Base-by-base conservation (phyloP, 2,888 invertebrate species). In the Halictus quadricinctus region DNA sequence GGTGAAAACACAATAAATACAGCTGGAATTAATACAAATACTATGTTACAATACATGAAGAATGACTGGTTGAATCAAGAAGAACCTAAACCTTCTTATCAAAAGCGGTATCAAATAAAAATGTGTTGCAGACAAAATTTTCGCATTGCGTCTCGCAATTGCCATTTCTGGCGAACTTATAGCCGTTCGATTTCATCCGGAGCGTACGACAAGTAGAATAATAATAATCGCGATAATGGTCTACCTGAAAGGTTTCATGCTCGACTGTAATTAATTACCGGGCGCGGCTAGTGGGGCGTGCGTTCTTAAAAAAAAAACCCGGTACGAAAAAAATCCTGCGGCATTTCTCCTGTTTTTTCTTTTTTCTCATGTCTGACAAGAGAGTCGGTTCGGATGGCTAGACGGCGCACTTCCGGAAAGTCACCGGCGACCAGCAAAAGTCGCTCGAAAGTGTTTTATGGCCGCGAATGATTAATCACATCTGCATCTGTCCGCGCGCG, bases 241-340 rank as follows among this genome's bases (percentile, higher is more conserved):
- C 50, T 25, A 41, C 58, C 12, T n/a, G 75, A 77, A 83, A 64
- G 58, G 77, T 84, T 84, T 77, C 84, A 85, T 85, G 85, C 58
- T 48, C 64, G 58, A n/a, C 72, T n/a, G 54, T 85, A 84, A 85
- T 85, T 85, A 85, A 85, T 85, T 84, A 84, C 60, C 36, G 36
- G 69, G 69, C 70, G 29, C 41, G 48, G 41, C 48, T 69, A 72
- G 75, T 46, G 74, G 43, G 54, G 13, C 70, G 60, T n/a, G 48
- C 64, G n/a, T 36, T 75, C 74, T 74, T 60, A 80, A 74, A 12
- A 58, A n/a, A 12, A 58, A n/a, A n/a, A 12, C 58, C 15, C 72
- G 64, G 72, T 66, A 77, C 43, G 25, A 41, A 58, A 70, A 76
- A 83, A 79, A 74, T 83, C 36, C 25, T 21, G 29, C 21, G 54